Conservation (phyloP, 2,113 vertebrate species). For the Oreotragus oreotragus region DNA sequence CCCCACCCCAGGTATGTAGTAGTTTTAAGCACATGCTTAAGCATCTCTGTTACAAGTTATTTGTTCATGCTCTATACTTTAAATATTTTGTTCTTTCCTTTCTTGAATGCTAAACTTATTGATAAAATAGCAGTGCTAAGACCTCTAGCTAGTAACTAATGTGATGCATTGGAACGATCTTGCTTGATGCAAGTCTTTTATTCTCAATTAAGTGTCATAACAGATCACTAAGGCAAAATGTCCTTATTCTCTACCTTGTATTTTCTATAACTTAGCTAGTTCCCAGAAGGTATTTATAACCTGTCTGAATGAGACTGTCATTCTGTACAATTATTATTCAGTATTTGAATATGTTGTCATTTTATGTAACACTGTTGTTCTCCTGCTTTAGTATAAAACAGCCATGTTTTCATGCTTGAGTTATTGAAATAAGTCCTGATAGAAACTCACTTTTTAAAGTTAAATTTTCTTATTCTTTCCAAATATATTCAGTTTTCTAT, state of each 20-base stretch:
- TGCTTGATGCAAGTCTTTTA: neutral
- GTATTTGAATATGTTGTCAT: neutral
- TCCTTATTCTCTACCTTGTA: neutral
- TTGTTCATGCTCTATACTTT: neutral
- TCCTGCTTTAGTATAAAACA: neutral
- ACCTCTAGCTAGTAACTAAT: neutral
- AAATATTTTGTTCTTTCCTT: neutral
- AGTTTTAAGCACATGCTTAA: neutral
- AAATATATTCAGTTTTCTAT: neutral
- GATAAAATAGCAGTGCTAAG: neutral
- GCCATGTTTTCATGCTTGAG: neutral
- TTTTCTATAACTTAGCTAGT: neutral
- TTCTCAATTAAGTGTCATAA: neutral
- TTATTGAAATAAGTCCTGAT: neutral
- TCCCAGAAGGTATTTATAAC: neutral
- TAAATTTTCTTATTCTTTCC: conserved; percentile 1
- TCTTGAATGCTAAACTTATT: neutral
- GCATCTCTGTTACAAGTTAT: neutral
- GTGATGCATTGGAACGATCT: neutral
- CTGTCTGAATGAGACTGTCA: neutral
- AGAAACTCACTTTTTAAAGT: neutral
- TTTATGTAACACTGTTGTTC: neutral
- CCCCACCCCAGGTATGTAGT: neutral
- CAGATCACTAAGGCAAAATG: neutral
- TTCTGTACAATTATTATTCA: neutral